Base-by-base conservation (phyloP, 1,140 invertebrate genomes). In the Drosophila azteca region DNA sequence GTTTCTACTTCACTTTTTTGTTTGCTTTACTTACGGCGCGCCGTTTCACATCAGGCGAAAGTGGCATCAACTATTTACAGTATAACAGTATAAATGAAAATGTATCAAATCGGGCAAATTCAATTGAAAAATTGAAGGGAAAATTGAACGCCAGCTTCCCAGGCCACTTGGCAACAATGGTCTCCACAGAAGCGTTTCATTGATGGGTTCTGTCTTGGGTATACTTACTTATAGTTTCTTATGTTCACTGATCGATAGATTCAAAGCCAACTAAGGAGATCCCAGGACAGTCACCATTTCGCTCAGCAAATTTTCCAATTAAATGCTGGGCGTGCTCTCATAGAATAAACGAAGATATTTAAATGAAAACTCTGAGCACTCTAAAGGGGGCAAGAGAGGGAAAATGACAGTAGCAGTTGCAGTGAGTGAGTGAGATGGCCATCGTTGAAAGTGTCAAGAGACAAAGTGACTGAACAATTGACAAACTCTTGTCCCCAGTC, bases 401-500 rank as follows among this genome's bases (percentile, higher is more conserved):
- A 20, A n/a, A n/a, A n/a, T n/a, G 11, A 26, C 5, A 22, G 13
- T 44, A 29, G 44, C 7, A 15, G 45, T 22, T 45, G 24, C 7
- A 22, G 45, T 29, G 35, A 17, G 29, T 22, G 17, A 20, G 9
- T 9, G 35, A 54, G 35, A 11, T 49, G 46, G 64, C 39, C 57
- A 41, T 44, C 58, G 48, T 39, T 49, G 49, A 50, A 50, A 60
- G 54, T 69, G 52, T 43, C 61, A 43, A 49, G 54, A 62, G 62
- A 45, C 51, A 70, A 64, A 70, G 46, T 74, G 61, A 45, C 31
- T 52, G 69, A 31, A 26, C 20, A 69, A 50, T 69, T 66, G 72
- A 44, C 66, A 66, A 54, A 69, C 51, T 24, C 44, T 50, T 60
- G 53, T 44, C 24, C 22, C 7, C 9, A 11, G 35, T 39, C 35